These are phyloP conservation scores for Orientallactaga bullata DNA, from an alignment of 2,113 vertebrate genomes.

Conservation along the genomic window DNA sequence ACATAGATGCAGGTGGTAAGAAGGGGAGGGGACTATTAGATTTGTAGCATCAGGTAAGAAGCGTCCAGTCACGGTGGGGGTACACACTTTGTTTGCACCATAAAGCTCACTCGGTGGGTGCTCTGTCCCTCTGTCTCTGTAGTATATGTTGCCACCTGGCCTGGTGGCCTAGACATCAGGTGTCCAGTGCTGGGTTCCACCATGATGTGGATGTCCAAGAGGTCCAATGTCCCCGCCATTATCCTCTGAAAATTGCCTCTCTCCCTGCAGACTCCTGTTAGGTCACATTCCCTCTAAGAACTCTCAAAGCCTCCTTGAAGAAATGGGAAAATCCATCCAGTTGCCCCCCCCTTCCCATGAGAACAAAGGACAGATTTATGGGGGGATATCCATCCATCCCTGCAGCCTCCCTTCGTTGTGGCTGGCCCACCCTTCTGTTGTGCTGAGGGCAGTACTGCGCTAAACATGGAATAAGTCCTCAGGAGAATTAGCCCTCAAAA, in stretches of 20 bases:
- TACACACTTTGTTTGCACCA: no score
- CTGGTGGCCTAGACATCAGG: neutral
- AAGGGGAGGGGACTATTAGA: neutral
- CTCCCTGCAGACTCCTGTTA: neutral
- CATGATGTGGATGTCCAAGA: neutral
- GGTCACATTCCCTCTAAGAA: neutral
- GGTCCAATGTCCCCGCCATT: neutral
- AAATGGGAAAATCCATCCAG: neutral
- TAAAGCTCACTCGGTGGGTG: no score
- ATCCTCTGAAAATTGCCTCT: neutral
- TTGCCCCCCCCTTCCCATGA: neutral
- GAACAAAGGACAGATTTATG: neutral
- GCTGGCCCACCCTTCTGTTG: fast-evolving
- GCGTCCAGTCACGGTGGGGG: neutral
- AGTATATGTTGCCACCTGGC: neutral
- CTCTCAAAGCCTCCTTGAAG: neutral
- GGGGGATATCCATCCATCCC: no score
- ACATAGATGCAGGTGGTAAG: neutral
- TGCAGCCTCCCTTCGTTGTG: fast-evolving
- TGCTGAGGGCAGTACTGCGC: fast-evolving
- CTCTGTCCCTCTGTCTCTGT: neutral
- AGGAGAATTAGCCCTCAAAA: neutral
- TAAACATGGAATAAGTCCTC: neutral
- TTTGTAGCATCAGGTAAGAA: neutral
- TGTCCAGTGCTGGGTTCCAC: neutral